These are phyloP conservation scores for Eudyptes chrysolophus DNA, from an alignment of 2,113 vertebrate species.

Conservation along the genomic window DNA sequence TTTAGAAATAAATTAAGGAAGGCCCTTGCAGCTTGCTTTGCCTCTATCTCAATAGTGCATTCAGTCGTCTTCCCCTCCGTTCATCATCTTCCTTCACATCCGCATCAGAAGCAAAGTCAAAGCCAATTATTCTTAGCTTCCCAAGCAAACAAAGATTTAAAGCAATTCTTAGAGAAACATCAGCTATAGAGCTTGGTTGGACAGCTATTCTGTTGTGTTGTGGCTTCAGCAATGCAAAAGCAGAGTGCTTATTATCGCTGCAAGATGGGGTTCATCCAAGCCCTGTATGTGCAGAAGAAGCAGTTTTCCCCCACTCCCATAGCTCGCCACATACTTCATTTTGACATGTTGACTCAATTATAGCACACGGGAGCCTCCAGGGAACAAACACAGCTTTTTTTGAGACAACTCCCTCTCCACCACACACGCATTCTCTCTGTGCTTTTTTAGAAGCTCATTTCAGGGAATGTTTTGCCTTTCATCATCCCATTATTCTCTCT, in stretches of 20 bases:
- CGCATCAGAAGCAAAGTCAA: neutral
- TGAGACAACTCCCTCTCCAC: neutral
- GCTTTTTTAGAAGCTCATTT: neutral
- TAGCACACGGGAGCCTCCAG: neutral
- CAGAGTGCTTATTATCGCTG: neutral
- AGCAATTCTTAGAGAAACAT: neutral
- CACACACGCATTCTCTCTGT: neutral
- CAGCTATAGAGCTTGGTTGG: neutral
- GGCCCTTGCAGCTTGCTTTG: neutral
- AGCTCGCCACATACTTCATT: slow-evolving; percentile 32
- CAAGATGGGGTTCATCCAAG: neutral
- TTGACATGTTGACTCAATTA: slow-evolving; percentile 50
- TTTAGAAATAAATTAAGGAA: neutral
- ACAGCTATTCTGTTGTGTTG: neutral
- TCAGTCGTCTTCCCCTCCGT: neutral
- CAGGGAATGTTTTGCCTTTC: neutral
- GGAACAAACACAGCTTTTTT: neutral
- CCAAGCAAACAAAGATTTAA: neutral
- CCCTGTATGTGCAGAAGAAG: neutral
- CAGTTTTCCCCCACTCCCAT: neutral
- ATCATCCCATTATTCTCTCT: neutral
- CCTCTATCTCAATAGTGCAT: neutral
- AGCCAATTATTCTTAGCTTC: neutral
- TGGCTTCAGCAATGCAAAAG: neutral
- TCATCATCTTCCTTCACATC: neutral